Conservation (phyloP, 2,113 vertebrate species). For the Seriola aureovittata region DNA sequence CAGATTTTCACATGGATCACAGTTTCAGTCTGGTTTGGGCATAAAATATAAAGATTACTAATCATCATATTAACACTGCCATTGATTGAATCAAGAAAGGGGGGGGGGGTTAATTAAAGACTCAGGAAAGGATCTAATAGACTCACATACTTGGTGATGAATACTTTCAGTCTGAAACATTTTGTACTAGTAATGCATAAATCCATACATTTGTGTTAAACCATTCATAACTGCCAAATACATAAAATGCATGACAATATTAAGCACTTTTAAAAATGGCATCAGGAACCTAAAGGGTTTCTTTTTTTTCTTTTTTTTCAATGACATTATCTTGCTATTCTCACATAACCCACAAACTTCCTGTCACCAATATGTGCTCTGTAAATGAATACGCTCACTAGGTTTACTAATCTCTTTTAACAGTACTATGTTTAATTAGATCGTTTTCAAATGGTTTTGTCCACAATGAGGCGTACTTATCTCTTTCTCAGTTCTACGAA, state of each 20-base stretch:
- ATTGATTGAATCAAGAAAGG: slow-evolving; percentile 37
- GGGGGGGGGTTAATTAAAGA: slow-evolving; percentile 40
- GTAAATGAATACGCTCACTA: background rate
- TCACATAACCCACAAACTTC: background rate
- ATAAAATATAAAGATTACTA: background rate
- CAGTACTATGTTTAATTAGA: background rate
- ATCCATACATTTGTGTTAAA: background rate
- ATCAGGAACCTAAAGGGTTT: background rate
- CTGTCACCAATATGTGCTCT: background rate
- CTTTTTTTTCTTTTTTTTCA: background rate
- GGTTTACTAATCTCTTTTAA: background rate
- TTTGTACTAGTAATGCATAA: background rate
- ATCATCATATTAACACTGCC: too few species aligned
- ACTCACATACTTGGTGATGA: slow-evolving; percentile 8
- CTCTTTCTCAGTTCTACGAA: background rate
- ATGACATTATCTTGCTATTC: background rate
- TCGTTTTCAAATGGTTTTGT: slow-evolving; percentile 5
- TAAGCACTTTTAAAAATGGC: background rate
- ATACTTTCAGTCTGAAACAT: slow-evolving; percentile 30
- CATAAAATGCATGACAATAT: background rate
- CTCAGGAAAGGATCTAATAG: slow-evolving; percentile 26
- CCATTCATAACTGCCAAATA: background rate
- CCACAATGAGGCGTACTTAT: slow-evolving; percentile 4
- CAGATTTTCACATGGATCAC: background rate
- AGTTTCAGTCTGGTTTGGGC: background rate